Evolutionary conservation across 2,797 vertebrate genomes (phyloP).

Genomic region (Squalus acanthias): DNA sequence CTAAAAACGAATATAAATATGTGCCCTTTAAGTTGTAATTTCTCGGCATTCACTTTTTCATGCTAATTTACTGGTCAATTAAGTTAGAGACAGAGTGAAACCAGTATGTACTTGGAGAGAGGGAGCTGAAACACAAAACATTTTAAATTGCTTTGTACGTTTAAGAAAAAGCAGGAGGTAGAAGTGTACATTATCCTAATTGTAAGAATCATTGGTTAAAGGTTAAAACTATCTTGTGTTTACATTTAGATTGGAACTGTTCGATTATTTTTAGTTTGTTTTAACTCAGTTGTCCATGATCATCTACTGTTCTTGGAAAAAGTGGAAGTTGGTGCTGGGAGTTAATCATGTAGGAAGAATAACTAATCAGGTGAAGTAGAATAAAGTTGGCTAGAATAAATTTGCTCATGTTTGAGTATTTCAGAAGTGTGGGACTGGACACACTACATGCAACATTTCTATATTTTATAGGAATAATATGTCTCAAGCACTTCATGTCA

Average conservation of each 20-base stretch:
- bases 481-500: no score
- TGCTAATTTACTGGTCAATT: neutral
- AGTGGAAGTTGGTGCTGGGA: neutral
- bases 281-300: neutral
- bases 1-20: neutral
- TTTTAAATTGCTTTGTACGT: neutral
- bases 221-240: neutral
- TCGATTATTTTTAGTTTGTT: neutral
- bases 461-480: no score
- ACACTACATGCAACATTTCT: neutral
- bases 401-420: neutral
- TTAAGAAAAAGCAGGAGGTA: neutral
- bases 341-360: neutral
- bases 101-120: neutral
- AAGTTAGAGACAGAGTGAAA: neutral
- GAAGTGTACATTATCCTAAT: neutral
- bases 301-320: no score
- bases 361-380: neutral
- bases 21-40: neutral
- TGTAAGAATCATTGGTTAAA: neutral
- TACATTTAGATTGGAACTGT: neutral
- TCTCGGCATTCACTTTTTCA: neutral
- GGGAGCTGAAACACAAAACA: neutral
- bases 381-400: neutral
- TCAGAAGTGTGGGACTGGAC: neutral